These are phyloP conservation scores for Campopleginae sp. DNA, from an alignment of 2,888 invertebrate species.

Conservation along the genomic window DNA sequence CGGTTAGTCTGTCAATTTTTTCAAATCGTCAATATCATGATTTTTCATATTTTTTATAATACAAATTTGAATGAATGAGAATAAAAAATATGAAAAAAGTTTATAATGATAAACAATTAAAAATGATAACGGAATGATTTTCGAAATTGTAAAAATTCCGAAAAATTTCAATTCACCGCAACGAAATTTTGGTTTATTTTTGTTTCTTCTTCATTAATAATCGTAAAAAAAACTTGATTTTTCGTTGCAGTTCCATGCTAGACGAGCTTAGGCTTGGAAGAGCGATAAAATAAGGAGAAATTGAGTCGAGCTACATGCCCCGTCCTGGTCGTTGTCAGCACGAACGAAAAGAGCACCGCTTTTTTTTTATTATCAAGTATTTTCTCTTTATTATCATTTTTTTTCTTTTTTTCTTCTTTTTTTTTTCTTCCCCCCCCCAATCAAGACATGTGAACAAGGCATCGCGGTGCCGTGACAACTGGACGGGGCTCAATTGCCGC, in stretches of 20 bases:
- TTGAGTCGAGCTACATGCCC: conserved; percentile 35
- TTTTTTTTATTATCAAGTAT: conserved; percentile 66
- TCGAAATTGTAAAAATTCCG: no score
- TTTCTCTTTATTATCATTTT: conserved; percentile 56
- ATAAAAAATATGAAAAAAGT: background rate
- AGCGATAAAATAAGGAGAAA: conserved; percentile 35
- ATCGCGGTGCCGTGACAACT: conserved; percentile 65
- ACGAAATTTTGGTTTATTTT: no score
- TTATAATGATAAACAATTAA: no score
- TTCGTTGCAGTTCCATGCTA: conserved; percentile 50
- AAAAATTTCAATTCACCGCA: no score
- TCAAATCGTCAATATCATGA: background rate
- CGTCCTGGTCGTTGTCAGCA: conserved; percentile 58
- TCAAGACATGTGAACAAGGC: conserved; percentile 67
- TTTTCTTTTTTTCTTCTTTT: no score
- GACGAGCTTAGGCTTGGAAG: conserved; percentile 17
- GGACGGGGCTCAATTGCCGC: conserved; percentile 43
- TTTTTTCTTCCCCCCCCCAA: no score
- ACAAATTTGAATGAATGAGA: no score
- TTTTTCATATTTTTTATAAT: no score
- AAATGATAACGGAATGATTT: no score
- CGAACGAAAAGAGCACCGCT: conserved; percentile 64
- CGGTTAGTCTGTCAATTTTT: conserved; percentile 25
- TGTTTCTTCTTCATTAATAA: background rate
- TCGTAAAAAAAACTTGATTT: background rate